Evolutionary conservation across 2,113 vertebrate species (phyloP), one percentile per base, ranked within the genome.

Genomic region (Amblyopsis rosae): DNA sequence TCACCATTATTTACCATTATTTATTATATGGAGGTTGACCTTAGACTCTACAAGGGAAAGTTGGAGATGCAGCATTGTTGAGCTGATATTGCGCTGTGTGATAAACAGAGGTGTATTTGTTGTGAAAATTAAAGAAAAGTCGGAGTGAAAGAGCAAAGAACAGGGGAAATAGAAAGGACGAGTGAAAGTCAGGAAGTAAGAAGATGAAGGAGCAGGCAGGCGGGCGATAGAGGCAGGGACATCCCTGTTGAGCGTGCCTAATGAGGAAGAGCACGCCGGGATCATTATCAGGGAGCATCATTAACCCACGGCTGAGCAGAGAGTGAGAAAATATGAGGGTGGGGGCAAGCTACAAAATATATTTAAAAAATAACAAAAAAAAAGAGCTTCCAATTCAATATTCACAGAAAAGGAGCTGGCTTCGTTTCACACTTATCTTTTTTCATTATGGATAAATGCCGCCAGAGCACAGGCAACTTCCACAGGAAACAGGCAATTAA

Each of bases 231-330:
- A 83, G 75, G 81, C 78, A 86, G 76, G 73, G 79, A 84, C 75
- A 72, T 91, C 84, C 90, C 86, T 72, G 84, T 87, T 88, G 87
- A 90, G 90, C 66, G 79, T 76, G 85, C 85, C 88, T 89, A 89
- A 91, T 90, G 88, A 90, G 87, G 87, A 90, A 89, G 86, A 88
- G 85, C 85, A 77, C 88, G 87, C 87, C 69, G 89, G 82, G 89
- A 92, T 90, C 87, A 88, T 91, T 89, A 91, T 90, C 89, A 91
- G 90, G 87, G 82, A 90, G 88, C 80, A 87, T 91, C 89, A 91
- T 91, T 91, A 91, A 78, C 66, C 79, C 82, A 64, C 74, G 68
- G 81, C 80, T 79, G 84, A 83, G 81, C 74, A 87, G 86, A 81
- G 64, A 55, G 60, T 9, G 61, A 35, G 60, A 75, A 73, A 73